phyloP scores from a whole-genome alignment of 2,888 invertebrate genomes.

The Caenorhabditis angaria region DNA sequence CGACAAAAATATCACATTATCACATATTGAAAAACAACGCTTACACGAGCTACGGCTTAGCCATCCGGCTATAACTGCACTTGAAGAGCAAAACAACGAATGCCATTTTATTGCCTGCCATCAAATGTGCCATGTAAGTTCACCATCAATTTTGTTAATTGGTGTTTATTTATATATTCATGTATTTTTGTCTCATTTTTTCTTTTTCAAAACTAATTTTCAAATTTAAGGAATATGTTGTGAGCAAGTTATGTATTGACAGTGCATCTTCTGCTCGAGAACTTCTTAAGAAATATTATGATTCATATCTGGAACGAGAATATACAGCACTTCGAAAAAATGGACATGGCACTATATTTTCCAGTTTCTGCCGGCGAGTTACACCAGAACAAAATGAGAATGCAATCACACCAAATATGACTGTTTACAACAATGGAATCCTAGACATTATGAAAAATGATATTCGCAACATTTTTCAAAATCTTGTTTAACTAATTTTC shows the following conservation, averaged over 20 bases:
- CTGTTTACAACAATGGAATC: slow-evolving; percentile 41
- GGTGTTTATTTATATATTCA: slow-evolving; percentile 6
- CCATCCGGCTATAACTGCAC: not conserved
- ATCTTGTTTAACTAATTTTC: not conserved
- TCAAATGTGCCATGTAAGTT: slow-evolving; percentile 52
- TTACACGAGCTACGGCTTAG: not conserved
- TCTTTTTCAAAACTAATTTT: slow-evolving; percentile 4
- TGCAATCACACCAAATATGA: slow-evolving; percentile 42
- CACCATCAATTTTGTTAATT: not conserved
- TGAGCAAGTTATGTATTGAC: slow-evolving; percentile 40
- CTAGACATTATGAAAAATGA: slow-evolving; percentile 47
- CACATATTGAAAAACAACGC: not conserved
- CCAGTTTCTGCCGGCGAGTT: slow-evolving; percentile 50
- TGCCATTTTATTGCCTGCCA: slow-evolving; percentile 52
- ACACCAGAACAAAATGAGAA: slow-evolving; percentile 51
- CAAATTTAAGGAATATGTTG: slow-evolving; percentile 39
- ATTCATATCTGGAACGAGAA: slow-evolving; percentile 38
- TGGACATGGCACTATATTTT: slow-evolving; percentile 43
- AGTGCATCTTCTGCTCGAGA: slow-evolving; percentile 26
- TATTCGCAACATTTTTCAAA: slow-evolving; percentile 20
- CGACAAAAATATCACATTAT: slow-evolving; percentile 14
- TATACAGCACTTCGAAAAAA: slow-evolving; percentile 33
- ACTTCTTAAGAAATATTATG: slow-evolving; percentile 43
- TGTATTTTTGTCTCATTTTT: not conserved
- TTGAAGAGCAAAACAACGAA: slow-evolving; percentile 39